These are phyloP conservation scores for Ypsolopha sequella DNA, from an alignment of 2,888 invertebrate species.

Conservation along the genomic window DNA sequence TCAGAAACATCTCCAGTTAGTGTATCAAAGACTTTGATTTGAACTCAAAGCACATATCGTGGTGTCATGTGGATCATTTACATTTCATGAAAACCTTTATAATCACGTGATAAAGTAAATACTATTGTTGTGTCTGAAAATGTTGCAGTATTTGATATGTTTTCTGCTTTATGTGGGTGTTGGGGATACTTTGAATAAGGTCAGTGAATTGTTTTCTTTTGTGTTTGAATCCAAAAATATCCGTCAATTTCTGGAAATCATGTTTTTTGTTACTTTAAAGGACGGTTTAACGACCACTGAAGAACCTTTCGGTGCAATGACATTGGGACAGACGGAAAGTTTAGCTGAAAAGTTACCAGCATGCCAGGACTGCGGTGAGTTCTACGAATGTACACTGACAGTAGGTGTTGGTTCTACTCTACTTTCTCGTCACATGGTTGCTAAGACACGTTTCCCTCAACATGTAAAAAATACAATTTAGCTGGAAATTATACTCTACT, in stretches of 20 bases:
- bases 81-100: constrained; percentile 10
- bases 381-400: not conserved
- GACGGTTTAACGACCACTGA: constrained; percentile 20
- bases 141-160: constrained; percentile 32
- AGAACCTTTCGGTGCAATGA: constrained; percentile 13
- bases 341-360: constrained; percentile 19
- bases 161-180: constrained; percentile 29
- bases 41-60: constrained; percentile 37
- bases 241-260: constrained; percentile 6
- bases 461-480: no score
- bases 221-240: no score
- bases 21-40: constrained; percentile 52
- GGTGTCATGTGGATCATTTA: constrained; percentile 6
- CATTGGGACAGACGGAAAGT: not conserved
- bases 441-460: no score
- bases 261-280: constrained; percentile 14
- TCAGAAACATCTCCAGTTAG: constrained; percentile 54
- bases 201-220: constrained; percentile 18
- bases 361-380: constrained; percentile 48
- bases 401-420: not conserved
- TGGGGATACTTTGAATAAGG: constrained; percentile 29
- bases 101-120: constrained; percentile 9
- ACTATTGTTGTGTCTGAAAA: constrained; percentile 14
- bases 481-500: no score
- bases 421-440: not conserved